Percentiles rank a stretch among this genome's conserved stretches.
Conservation (phyloP, 2,797 vertebrate genomes). For the Taenioides sp. region DNA sequence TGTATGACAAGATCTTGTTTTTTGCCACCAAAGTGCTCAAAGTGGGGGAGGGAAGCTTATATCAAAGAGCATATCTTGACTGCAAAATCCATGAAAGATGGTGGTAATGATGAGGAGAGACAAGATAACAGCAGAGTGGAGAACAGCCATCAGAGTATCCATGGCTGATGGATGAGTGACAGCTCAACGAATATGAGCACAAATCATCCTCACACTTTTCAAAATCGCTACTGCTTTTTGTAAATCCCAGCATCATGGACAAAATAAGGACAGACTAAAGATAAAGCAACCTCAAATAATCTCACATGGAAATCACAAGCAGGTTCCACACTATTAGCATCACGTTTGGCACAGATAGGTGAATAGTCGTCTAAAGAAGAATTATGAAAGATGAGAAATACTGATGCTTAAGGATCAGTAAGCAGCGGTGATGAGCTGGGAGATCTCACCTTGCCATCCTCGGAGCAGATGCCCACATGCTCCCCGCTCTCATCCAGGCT, state of each 20-base stretch:
- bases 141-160: conserved; percentile 72
- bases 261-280: conserved; percentile 48
- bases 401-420: conserved; percentile 56
- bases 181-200: conserved; percentile 57
- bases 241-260: conserved; percentile 45
- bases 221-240: conserved; percentile 61
- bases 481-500: conserved; percentile 98
- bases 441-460: conserved; percentile 95
- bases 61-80: conserved; percentile 76
- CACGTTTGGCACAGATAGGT: conserved; percentile 36
- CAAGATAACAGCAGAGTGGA: conserved; percentile 73
- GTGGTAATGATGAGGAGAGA: conserved; percentile 77
- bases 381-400: conserved; percentile 60
- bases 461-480: conserved; percentile 95
- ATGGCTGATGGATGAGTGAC: conserved; percentile 71
- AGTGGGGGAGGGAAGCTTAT: conserved; percentile 46
- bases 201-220: conserved; percentile 45
- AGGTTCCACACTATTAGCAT: conserved; percentile 55
- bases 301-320: conserved; percentile 11
- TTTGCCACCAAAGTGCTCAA: conserved; percentile 56
- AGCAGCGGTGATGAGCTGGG: conserved; percentile 45
- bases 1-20: conserved; percentile 73
- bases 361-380: conserved; percentile 44
- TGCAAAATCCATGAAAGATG: conserved; percentile 72
- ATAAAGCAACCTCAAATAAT: conserved; percentile 48